A percentile compares a stretch with the other conserved stretches of the same genome.
These are phyloP conservation scores for Xenentodon cancila DNA, from an alignment of 2,797 vertebrate genomes.

Conservation along the genomic window DNA sequence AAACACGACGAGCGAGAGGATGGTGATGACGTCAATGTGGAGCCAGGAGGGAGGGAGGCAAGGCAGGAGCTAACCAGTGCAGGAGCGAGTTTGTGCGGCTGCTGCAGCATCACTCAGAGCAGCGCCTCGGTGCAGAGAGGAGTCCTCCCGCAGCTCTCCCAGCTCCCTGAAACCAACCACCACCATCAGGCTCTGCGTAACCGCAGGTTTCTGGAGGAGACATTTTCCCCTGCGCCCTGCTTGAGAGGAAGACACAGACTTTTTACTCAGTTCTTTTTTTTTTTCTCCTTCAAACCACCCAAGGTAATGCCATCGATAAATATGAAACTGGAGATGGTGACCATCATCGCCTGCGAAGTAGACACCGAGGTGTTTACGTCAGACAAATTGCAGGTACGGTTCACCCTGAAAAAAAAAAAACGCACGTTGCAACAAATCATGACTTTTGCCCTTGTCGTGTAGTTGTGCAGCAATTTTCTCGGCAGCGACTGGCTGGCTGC, in stretches of 20 bases:
- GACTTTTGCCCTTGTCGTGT: constrained; percentile 24
- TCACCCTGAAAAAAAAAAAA: constrained; percentile 1
- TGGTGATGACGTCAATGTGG: constrained; percentile 81
- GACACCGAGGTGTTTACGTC: constrained; percentile 85
- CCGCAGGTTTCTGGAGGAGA: constrained; percentile 17
- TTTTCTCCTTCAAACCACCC: constrained; percentile 20
- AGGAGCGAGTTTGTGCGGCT: constrained; percentile 40
- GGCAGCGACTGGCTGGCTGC: constrained; percentile 32
- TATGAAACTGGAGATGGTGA: constrained; percentile 89
- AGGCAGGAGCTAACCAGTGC: constrained; percentile 19
- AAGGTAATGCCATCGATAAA: constrained; percentile 88
- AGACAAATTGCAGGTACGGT: constrained; percentile 86
- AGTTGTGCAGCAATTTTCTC: constrained; percentile 33
- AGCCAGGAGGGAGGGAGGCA: constrained; percentile 23
- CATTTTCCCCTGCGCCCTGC: constrained; percentile 8
- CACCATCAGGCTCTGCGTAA: constrained; percentile 44
- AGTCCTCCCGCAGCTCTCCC: constrained; percentile 49
- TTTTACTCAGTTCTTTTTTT: constrained; percentile 39
- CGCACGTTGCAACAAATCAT: constrained; percentile 18
- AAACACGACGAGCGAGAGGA: constrained; percentile 67
- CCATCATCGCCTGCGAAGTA: constrained; percentile 87
- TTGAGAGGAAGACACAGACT: constrained; percentile 29
- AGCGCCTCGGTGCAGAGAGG: constrained; percentile 61
- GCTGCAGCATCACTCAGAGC: constrained; percentile 75
- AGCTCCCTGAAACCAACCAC: constrained; percentile 1